Evolutionary conservation across 1,140 invertebrate genomes (phyloP), one percentile per base, ranked within the genome.

Genomic region (Ooceraea biroi): DNA sequence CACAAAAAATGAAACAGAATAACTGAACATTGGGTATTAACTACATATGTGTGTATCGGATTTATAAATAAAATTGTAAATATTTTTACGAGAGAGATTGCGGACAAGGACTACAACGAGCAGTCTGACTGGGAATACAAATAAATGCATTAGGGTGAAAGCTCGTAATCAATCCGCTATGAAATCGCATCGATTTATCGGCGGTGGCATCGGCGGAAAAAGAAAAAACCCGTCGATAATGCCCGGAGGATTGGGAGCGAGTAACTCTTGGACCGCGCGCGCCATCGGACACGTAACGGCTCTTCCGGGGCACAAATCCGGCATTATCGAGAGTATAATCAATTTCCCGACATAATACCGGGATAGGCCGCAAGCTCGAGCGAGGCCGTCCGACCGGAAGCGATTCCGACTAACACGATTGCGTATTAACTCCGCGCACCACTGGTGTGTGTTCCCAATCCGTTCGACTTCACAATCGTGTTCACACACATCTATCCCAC

Each of bases 331-430:
- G 82, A 88, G 85, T 88, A 93, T 92, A 93, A 94, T 93, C 91
- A 91, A 93, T 93, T 92, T 90, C 83, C 86, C 85, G 71, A 82
- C 73, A 93, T 91, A 91, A 92, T 93, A 92, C 88, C 84, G 71
- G 88, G 85, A 72, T 69, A 74, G 85, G 85, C 82, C 76, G 89
- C 86, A 88, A 86, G 88, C 82, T 88, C 83, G 89, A 89, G 90
- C 89, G 85, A 88, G 88, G 44, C 85, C 89, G 84, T 83, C 83
- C 85, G 88, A 88, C 88, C 85, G 91, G 90, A 94, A 92, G 90
- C 85, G 88, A 93, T 93, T 90, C 30, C 91, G 90, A 92, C 91
- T 93, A 94, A 92, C 88, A 78, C 92, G 92, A 93, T 93, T 93
- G 89, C 91, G 92, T 93, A 93, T 91, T 91, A 93, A 93, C 88